Evolutionary conservation across 2,888 invertebrate species (phyloP), one percentile per base, ranked within the genome.

Genomic region (Himalopsyche japonica): DNA sequence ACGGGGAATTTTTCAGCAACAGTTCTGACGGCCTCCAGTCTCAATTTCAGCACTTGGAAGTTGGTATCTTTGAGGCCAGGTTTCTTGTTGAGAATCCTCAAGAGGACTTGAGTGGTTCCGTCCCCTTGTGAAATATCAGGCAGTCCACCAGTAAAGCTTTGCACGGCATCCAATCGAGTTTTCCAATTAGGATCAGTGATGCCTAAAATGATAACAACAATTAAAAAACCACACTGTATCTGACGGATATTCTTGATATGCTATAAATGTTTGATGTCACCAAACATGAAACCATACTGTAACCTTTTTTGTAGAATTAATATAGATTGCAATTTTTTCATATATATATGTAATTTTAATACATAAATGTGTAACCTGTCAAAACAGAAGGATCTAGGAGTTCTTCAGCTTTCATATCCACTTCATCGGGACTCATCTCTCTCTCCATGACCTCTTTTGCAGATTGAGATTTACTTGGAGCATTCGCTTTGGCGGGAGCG

Each of bases 31-130:
- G 95, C 93, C 87, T 98, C 98, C 20, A 98, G 90, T 87, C 96
- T 94, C 0, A 95, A 93, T 89, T 97, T 98, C 80, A 98, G 90
- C 18, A 97, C 98, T 93, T 98, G 98, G 86, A 98, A 97, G 89
- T 98, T 98, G 85, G 96, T 98, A 89, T 98, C 98, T 89, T 97
- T 95, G 0, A 95, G 90, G 0, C 98, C 98, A 0, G 98, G 98
- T 89, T 98, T 98, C 88, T 94, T 96, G 87, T 94, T 94, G 20
- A 97, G 89, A 3, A 94, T 93, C 82, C 95, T 94, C 37, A 96
- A 93, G 37, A 98, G 89, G 0, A 96, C 94, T 90, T 98, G 98
- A 0, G 95, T 94, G 0, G 95, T 94, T 3, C 95, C 92, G 47
- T 94, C 94, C 81, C 93, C 92, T 1, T 93, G 89, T 43, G 95